These are phyloP conservation scores for Hyles lineata DNA, from an alignment of 2,888 invertebrate species.

Conservation along the genomic window DNA sequence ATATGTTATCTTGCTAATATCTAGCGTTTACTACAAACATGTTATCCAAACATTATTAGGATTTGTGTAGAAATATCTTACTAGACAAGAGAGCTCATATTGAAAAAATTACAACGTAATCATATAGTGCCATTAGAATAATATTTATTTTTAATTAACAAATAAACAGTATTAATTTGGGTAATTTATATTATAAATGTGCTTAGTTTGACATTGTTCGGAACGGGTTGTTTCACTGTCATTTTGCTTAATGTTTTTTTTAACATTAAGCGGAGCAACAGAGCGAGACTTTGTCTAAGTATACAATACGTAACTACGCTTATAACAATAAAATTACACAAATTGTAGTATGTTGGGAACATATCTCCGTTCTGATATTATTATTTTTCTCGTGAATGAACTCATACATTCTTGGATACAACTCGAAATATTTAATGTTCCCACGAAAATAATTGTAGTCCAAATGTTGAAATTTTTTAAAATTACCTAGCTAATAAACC, in stretches of 20 bases:
- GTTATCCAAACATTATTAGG: too few species aligned
- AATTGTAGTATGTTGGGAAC: neutral
- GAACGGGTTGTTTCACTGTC: neutral
- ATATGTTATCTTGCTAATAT: too few species aligned
- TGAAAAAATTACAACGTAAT: too few species aligned
- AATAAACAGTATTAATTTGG: too few species aligned
- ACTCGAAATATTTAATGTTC: slow-evolving; percentile 1
- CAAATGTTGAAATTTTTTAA: neutral
- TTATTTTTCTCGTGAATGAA: slow-evolving; percentile 1
- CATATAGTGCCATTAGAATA: too few species aligned
- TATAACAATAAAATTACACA: slow-evolving; percentile 57
- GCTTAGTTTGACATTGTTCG: neutral
- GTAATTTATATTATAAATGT: neutral
- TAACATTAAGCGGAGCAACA: slow-evolving; percentile 49
- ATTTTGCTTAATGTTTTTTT: slow-evolving; percentile 46
- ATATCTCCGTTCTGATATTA: slow-evolving; percentile 11
- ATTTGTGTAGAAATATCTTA: too few species aligned
- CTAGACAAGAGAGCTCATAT: too few species aligned
- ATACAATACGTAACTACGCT: slow-evolving; percentile 36
- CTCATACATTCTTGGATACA: neutral
- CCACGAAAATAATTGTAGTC: slow-evolving; percentile 22
- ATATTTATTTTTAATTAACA: too few species aligned
- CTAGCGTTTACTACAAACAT: too few species aligned
- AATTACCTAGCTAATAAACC: slow-evolving; percentile 4
- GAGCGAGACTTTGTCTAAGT: slow-evolving; percentile 52